Evolutionary conservation across 1,140 invertebrate genomes (phyloP).

Genomic region (Drosophila ironensis): DNA sequence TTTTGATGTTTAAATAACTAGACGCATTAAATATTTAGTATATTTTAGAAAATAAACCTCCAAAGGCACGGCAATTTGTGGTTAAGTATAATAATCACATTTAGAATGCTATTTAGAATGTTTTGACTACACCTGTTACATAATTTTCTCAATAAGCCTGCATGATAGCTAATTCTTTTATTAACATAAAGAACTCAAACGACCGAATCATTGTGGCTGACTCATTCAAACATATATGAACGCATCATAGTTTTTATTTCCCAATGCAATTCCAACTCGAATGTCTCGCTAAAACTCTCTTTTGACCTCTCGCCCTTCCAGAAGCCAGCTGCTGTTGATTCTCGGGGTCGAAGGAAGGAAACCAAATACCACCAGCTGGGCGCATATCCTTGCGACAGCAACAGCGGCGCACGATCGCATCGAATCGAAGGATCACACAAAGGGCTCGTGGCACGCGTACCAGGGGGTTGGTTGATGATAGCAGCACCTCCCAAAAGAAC

Average conservation of each 20-base stretch:
- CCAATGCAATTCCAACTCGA: slow-evolving; percentile 4
- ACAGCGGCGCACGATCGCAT: slow-evolving; percentile 53
- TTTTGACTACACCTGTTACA: too few relatives aligned
- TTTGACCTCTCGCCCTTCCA: slow-evolving; percentile 12
- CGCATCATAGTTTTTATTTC: background rate
- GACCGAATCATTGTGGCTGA: too few relatives aligned
- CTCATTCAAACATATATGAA: too few relatives aligned
- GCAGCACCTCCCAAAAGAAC: slow-evolving; percentile 43
- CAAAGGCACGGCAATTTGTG: too few relatives aligned
- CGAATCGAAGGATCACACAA: slow-evolving; percentile 35
- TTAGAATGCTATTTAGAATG: too few relatives aligned
- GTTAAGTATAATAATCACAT: too few relatives aligned
- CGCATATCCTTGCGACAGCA: slow-evolving; percentile 14
- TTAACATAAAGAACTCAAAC: too few relatives aligned
- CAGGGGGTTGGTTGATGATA: slow-evolving; percentile 45
- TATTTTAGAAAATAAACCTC: too few relatives aligned
- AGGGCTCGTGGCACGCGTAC: slow-evolving; percentile 51
- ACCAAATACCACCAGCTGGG: slow-evolving; percentile 35
- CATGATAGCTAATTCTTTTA: too few relatives aligned
- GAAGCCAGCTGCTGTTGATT: slow-evolving; percentile 45
- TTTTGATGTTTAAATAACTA: too few relatives aligned
- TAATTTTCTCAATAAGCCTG: too few relatives aligned
- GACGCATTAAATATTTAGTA: too few relatives aligned
- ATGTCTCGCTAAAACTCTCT: slow-evolving; percentile 29
- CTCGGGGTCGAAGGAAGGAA: slow-evolving; percentile 13